phyloP scores from a whole-genome alignment of 53 echinoderm and acorn worm genomes.

The Holothuria scabra region DNA sequence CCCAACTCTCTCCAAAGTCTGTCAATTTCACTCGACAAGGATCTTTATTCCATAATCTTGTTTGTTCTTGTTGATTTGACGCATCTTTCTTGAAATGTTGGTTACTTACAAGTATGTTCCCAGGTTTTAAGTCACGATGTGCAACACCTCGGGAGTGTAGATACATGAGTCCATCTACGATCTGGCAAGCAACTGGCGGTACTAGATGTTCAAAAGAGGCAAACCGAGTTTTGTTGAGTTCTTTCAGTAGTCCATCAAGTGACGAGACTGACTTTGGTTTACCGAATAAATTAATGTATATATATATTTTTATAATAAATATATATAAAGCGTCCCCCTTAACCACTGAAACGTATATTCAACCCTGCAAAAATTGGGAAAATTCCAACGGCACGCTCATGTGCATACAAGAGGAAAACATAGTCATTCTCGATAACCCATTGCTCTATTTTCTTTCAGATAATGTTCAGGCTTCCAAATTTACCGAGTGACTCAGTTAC shows the following conservation, averaged over 20 bases:
- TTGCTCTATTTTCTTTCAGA: too few species aligned
- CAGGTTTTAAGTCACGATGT: constrained; percentile 5
- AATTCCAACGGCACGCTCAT: too few species aligned
- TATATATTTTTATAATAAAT: too few species aligned
- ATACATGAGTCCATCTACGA: neutral
- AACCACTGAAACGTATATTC: too few species aligned
- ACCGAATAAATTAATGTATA: neutral
- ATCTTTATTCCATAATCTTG: neutral
- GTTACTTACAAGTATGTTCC: constrained; percentile 3
- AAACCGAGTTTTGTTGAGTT: neutral
- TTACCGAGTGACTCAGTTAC: too few species aligned
- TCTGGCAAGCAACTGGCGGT: neutral
- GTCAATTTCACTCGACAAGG: neutral
- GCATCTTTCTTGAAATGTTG: neutral
- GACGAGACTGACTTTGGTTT: neutral
- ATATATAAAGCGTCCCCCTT: too few species aligned
- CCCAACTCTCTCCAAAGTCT: constrained; percentile 35
- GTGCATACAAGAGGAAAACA: too few species aligned
- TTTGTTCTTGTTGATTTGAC: neutral
- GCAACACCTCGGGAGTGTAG: neutral
- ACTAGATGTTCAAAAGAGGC: neutral
- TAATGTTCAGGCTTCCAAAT: too few species aligned
- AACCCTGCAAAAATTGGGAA: too few species aligned
- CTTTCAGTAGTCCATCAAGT: neutral
- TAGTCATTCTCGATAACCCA: too few species aligned